phyloP scores from a whole-genome alignment of 2,797 vertebrate genomes.

The Pseudochirops corinnae region DNA sequence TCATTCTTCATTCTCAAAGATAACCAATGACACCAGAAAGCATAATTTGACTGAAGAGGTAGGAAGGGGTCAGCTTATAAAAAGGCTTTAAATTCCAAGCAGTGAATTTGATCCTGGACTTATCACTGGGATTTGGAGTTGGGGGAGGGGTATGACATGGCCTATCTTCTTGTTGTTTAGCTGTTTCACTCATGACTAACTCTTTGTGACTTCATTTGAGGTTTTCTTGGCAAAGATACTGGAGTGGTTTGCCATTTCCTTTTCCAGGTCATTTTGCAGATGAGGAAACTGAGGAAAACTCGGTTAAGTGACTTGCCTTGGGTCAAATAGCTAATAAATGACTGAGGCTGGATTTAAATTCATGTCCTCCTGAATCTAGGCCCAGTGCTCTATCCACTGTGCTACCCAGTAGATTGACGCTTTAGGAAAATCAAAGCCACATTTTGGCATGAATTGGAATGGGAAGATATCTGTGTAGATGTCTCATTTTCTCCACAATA shows the following conservation, averaged over 20 bases:
- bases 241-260: background rate
- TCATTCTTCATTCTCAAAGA: background rate
- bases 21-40: background rate
- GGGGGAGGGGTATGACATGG: background rate
- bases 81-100: background rate
- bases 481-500: background rate
- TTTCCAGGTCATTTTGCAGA: background rate
- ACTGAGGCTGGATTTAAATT: background rate
- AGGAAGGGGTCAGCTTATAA: background rate
- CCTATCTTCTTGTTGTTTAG: background rate
- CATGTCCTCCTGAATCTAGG: background rate
- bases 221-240: background rate
- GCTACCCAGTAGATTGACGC: background rate
- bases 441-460: background rate
- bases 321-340: background rate
- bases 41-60: background rate
- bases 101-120: background rate
- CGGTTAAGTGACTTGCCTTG: background rate
- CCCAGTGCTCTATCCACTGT: background rate
- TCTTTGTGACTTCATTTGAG: background rate
- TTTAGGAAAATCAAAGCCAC: background rate
- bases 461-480: background rate
- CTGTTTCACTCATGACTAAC: background rate
- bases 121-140: background rate
- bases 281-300: background rate